These are phyloP conservation scores for Brachionus angularis DNA, from an alignment of 1,140 invertebrate species.

Conservation along the genomic window DNA sequence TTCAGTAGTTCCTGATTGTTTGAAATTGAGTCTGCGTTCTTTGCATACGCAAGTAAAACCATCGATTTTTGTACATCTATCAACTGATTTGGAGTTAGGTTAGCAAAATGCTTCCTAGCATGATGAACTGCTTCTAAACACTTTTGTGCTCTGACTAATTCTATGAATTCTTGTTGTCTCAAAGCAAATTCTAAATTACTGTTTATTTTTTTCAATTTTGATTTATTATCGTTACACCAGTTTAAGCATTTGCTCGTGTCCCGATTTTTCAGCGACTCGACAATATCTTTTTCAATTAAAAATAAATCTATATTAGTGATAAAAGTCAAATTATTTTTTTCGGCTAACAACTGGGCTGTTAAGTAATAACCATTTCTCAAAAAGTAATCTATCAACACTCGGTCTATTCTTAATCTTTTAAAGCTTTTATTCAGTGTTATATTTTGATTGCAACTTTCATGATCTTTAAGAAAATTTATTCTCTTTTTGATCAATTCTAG, in stretches of 20 bases:
- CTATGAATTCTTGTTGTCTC: constrained; percentile 88
- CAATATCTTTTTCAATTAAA: constrained; percentile 79
- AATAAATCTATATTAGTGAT: constrained; percentile 90
- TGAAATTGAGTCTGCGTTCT: constrained; percentile 67
- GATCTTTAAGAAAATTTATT: constrained; percentile 82
- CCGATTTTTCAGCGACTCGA: constrained; percentile 66
- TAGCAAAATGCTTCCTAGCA: constrained; percentile 80
- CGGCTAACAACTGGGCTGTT: constrained; percentile 75
- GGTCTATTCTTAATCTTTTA: constrained; percentile 84
- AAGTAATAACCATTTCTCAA: constrained; percentile 91
- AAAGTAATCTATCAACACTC: constrained; percentile 93
- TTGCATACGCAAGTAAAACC: constrained; percentile 85
- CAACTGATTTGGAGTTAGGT: constrained; percentile 62
- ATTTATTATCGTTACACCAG: constrained; percentile 96
- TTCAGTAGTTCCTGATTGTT: constrained; percentile 68
- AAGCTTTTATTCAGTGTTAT: constrained; percentile 45
- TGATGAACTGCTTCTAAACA: constrained; percentile 86
- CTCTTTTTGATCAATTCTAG: constrained; percentile 78
- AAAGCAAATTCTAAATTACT: constrained; percentile 72
- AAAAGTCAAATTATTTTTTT: constrained; percentile 69
- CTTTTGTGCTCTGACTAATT: constrained; percentile 78
- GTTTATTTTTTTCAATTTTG: constrained; percentile 77
- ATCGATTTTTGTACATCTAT: constrained; percentile 84
- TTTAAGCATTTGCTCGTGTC: constrained; percentile 83
- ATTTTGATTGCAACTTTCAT: constrained; percentile 61